Evolutionary conservation across 2,113 vertebrate species (phyloP), one percentile per base, ranked within the genome.

Genomic region (Glaucomys volans): DNA sequence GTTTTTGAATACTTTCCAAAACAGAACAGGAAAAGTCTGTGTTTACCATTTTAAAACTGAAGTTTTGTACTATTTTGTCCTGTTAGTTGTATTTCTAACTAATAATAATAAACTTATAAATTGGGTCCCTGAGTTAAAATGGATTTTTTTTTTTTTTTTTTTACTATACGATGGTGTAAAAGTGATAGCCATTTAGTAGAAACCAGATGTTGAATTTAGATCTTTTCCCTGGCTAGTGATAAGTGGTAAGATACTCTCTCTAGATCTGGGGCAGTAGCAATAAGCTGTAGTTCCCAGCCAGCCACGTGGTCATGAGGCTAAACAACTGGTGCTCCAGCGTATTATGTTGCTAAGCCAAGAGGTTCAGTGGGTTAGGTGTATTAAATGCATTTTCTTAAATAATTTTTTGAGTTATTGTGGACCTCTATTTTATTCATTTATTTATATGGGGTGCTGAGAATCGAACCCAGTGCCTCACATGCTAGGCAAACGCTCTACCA

Each of bases 1-100:
- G 44, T 79, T 94, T 81, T 35, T 62, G 14, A 77, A 47, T 86
- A 86, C 37, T 77, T 89, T 94, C 59, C 37, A 90, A 94, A 81
- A 94, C 37, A 82, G 32, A 66, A 66, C n/a, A 52, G 59, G 47
- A 13, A 44, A 91, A 12, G 42, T 12, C 32, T 35, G 3, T 86
- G 59, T 57, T 89, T 75, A 64, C 22, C 26, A 69, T 54, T 92
- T 80, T 89, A 76, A 92, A 94, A 69, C 30, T 30, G 18, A 85
- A 64, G 50, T 87, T 66, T 77, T 75, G 13, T 13, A 69, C 42
- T 89, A 32, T 32, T 32, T 57, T 50, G 52, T 50, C 66, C 30
- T 72, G 11, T 44, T 82, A 62, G 44, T 82, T 86, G 30, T 94
- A 30, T 59, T 81, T 89, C n/a, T n/a, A n/a, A n/a, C n/a, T n/a